Conservation (phyloP, 2,888 invertebrate species). For the Nysson spinosus region DNA sequence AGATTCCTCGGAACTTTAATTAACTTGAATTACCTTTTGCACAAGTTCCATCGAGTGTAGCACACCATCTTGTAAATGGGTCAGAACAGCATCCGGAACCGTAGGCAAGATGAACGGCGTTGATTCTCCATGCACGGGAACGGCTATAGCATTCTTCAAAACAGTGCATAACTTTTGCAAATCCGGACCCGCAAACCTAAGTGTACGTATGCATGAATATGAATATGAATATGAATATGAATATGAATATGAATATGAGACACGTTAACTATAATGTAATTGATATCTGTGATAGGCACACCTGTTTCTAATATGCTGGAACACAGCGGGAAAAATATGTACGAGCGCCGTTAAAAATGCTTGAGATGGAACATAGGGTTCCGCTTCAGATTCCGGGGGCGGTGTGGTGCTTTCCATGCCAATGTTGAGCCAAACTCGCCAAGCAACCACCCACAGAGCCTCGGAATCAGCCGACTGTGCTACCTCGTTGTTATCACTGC, state of each 20-base stretch:
- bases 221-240: too few relatives aligned
- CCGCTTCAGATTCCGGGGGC: conserved; percentile 77
- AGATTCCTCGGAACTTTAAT: too few relatives aligned
- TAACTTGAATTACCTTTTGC: conserved; percentile 91
- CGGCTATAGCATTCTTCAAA: conserved; percentile 86
- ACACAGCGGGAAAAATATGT: conserved; percentile 96
- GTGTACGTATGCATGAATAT: too few relatives aligned
- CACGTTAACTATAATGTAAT: too few relatives aligned
- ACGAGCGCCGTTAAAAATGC: conserved; percentile 95
- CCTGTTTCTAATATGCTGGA: conserved; percentile 90
- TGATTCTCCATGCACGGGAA: conserved; percentile 89
- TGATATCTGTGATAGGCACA: conserved; percentile 75
- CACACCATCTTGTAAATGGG: conserved; percentile 90
- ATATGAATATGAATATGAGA: too few relatives aligned
- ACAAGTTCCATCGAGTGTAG: conserved; percentile 92
- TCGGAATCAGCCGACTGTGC: conserved; percentile 77
- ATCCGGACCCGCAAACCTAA: conserved; percentile 84
- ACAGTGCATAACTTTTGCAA: conserved; percentile 88
- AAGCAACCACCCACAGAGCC: conserved; percentile 88
- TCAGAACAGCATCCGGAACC: conserved; percentile 87
- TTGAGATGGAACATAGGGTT: conserved; percentile 93
- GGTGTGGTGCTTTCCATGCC: conserved; percentile 88
- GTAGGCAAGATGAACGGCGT: conserved; percentile 89
- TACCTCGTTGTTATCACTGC: conserved; percentile 74
- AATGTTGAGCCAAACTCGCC: conserved; percentile 93